Evolutionary conservation across 1,140 invertebrate genomes (phyloP).

Genomic region (Helicoverpa zea): DNA sequence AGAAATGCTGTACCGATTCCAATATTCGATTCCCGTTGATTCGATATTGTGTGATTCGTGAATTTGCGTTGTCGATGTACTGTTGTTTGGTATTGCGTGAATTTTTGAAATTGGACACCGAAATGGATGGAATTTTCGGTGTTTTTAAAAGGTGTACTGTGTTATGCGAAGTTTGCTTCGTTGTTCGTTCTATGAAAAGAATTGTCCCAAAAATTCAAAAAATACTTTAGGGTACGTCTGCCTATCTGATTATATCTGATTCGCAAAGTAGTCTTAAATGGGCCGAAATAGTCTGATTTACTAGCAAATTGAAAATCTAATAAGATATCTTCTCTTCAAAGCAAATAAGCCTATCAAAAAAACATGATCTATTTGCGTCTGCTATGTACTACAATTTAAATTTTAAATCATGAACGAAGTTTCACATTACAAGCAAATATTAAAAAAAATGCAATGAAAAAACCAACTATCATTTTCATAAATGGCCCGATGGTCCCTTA

Average conservation of each 20-base stretch:
- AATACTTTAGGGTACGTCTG: too few relatives aligned
- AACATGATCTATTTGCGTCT: too few relatives aligned
- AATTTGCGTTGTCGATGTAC: background rate
- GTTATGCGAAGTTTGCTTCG: background rate
- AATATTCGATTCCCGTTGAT: conserved; percentile 16
- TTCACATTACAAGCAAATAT: too few relatives aligned
- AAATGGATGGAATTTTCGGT: background rate
- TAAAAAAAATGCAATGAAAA: background rate
- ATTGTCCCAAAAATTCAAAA: background rate
- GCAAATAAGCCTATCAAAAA: too few relatives aligned
- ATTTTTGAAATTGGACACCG: conserved; percentile 5
- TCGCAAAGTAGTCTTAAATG: too few relatives aligned
- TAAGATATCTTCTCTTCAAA: too few relatives aligned
- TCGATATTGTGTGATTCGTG: conserved; percentile 32
- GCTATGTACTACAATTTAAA: too few relatives aligned
- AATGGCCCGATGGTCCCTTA: background rate
- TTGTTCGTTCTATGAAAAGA: background rate
- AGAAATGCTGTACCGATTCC: conserved; percentile 24
- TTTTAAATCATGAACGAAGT: too few relatives aligned
- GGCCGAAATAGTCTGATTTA: too few relatives aligned
- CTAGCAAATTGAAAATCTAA: too few relatives aligned
- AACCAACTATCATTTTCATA: background rate
- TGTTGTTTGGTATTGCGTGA: conserved; percentile 30
- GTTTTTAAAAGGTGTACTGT: conserved; percentile 1
- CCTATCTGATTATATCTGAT: too few relatives aligned